phyloP scores from a whole-genome alignment of 2,888 invertebrate genomes.

The Lathronympha strigana region DNA sequence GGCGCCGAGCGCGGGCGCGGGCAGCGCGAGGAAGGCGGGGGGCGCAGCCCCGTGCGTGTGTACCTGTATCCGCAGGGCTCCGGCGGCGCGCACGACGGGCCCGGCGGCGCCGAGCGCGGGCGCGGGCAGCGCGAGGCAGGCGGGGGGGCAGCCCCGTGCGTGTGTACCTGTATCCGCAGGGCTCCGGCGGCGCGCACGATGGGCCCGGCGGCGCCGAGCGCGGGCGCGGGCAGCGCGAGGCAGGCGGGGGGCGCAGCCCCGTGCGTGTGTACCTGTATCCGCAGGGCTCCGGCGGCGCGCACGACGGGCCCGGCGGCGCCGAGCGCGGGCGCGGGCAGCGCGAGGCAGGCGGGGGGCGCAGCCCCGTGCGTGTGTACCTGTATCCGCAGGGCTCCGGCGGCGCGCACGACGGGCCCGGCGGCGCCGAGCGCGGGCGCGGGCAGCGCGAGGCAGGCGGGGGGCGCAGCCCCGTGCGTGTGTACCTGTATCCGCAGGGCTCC shows the following conservation, averaged over 20 bases:
- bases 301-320: too few species aligned
- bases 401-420: conserved; percentile 74
- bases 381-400: conserved; percentile 74
- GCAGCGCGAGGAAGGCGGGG: conserved; percentile 45
- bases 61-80: too few species aligned
- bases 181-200: conserved; percentile 65
- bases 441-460: conserved; percentile 45
- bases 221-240: conserved; percentile 54
- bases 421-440: conserved; percentile 65
- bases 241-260: conserved; percentile 33
- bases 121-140: too few species aligned
- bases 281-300: too few species aligned
- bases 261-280: neutral
- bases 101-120: too few species aligned
- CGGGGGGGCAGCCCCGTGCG: too few species aligned
- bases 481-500: too few species aligned
- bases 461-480: conserved; percentile 33
- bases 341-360: too few species aligned
- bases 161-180: conserved; percentile 74
- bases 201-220: conserved; percentile 73
- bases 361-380: conserved; percentile 67
- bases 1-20: conserved; percentile 64
- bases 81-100: too few species aligned
- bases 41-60: conserved; percentile 28
- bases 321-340: too few species aligned